These are phyloP conservation scores for Rhamphomyia laevipes DNA, from an alignment of 2,888 invertebrate species.

Conservation along the genomic window DNA sequence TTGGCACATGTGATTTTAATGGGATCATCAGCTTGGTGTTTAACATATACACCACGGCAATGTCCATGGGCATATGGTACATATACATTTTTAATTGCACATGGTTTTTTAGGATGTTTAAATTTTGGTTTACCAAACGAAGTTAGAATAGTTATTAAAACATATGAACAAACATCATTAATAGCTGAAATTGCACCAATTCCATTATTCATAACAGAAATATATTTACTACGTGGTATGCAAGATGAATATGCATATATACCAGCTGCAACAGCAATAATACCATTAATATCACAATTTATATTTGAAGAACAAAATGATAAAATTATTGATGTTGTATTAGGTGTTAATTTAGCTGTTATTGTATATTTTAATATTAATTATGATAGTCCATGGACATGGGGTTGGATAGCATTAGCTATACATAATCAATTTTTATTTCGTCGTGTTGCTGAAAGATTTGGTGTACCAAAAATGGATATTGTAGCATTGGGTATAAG, in stretches of 20 bases:
- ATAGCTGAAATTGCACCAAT: slow-evolving; percentile 15
- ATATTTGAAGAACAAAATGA: slow-evolving; percentile 6
- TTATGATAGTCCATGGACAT: slow-evolving; percentile 15
- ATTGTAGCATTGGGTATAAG: slow-evolving; percentile 16
- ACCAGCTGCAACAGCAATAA: slow-evolving; percentile 9
- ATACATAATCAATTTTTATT: slow-evolving; percentile 15
- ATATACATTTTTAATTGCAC: slow-evolving; percentile 1
- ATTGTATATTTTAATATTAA: slow-evolving; percentile 12
- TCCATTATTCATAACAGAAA: slow-evolving; percentile 14
- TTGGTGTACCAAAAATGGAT: slow-evolving; percentile 14
- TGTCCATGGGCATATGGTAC: slow-evolving; percentile 8
- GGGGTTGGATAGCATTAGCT: slow-evolving; percentile 14
- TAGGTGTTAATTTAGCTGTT: slow-evolving; percentile 14
- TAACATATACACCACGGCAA: slow-evolving; percentile 4
- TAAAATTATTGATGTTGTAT: slow-evolving; percentile 8
- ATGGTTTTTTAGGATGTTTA: too few relatives aligned
- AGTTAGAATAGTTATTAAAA: neutral
- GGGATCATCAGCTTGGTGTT: slow-evolving; percentile 13
- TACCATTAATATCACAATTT: slow-evolving; percentile 13
- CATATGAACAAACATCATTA: slow-evolving; percentile 10
- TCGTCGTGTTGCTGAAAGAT: slow-evolving; percentile 7
- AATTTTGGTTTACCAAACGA: slow-evolving; percentile 7
- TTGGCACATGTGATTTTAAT: slow-evolving; percentile 12
- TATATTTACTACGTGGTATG: slow-evolving; percentile 11
- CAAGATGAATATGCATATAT: slow-evolving; percentile 7